Base-by-base conservation (phyloP, 2,888 invertebrate species). In the Portevinia maculata region DNA sequence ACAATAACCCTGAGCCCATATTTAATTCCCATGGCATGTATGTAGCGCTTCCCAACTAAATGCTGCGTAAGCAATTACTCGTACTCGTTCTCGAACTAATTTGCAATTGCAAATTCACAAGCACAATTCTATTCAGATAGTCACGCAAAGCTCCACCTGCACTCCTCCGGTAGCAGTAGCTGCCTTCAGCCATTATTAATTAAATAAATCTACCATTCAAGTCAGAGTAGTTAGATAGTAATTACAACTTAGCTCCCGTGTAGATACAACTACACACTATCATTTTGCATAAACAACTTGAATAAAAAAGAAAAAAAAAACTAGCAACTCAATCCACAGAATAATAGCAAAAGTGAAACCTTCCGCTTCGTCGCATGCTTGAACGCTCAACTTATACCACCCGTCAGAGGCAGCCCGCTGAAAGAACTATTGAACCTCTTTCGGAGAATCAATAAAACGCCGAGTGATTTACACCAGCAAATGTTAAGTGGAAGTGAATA, bases 341-440 rank as follows among this genome's bases (percentile, higher is more conserved):
- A 74, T 53, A 59, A 64, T 59, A 64, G 44, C 50, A 81, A 76
- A 76, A 81, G 81, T 81, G 76, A 81, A 81, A 81, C 76, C 60
- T 76, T 65, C 65, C 24, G 17, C 60, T 65, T 74, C 70, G 44
- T 64, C 37, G 70, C 41, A 64, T 19, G 81, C 76, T 46, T 53
- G 39, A 81, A 48, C 60, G 70, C 67, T 6, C 76, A 64, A 34
- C 30, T 60, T 13, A 28, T 50, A 37, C 37, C 24, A 0, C 9
- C 32, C 6, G 17, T 34, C 3, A 19, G 7, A 8, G 3, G 24
- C 24, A 24, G 24, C 2, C 3, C 24, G 24, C 30, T 8, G 19
- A 19, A 50, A 55, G 44, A 46, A 17, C 44, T 44, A 28, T 37
- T 37, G 13, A 44, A 44, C 30, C 46, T 34, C 48, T 79, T 50